A percentile compares a stretch with the other conserved stretches of the same genome.
Evolutionary conservation across 2,113 vertebrate genomes (phyloP).

Genomic region (Malurus cyaneus): DNA sequence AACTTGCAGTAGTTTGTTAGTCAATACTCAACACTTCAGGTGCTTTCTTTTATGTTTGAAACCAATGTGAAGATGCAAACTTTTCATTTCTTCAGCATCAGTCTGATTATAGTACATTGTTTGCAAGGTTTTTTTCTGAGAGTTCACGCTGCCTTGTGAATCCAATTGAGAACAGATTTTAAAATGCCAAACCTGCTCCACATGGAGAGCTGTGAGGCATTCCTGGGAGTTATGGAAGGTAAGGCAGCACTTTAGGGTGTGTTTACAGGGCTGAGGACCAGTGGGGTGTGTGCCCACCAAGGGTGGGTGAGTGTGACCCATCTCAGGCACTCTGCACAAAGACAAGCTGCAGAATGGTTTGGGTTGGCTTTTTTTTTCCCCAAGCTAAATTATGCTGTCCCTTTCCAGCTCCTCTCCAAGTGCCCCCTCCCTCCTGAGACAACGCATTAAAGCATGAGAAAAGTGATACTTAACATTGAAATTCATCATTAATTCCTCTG

Average conservation of each 20-base stretch:
- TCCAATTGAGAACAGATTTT: neutral
- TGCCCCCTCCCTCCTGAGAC: neutral
- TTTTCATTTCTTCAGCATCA: neutral
- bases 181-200: neutral
- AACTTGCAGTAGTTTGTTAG: neutral
- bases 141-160: neutral
- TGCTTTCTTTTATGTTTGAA: neutral
- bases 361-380: too few species aligned
- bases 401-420: neutral
- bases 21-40: neutral
- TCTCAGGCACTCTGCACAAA: neutral
- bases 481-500: conserved; percentile 68
- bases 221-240: neutral
- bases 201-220: rapidly evolving
- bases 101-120: neutral
- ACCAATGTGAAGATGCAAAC: neutral
- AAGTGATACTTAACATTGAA: conserved; percentile 63
- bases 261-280: neutral
- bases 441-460: conserved; percentile 29
- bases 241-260: neutral
- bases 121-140: neutral
- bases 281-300: neutral
- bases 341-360: neutral
- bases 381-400: neutral
- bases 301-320: neutral